Base-by-base conservation (phyloP, 2,888 invertebrate genomes). In the Acleris emargana region DNA sequence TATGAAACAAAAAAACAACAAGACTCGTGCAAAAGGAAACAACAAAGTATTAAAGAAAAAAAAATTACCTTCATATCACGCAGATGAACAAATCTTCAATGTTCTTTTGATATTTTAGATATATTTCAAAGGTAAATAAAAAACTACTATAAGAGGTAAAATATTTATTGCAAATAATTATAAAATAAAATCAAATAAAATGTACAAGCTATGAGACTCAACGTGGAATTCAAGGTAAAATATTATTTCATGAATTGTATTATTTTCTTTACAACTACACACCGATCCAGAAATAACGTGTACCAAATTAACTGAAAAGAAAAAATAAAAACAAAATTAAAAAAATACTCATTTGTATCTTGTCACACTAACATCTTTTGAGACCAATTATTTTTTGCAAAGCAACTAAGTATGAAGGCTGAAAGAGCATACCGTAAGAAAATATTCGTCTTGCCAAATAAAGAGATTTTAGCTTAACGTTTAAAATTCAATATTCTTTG, bases 231-330 rank as follows among this genome's bases (percentile, higher is more conserved):
- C 52, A 47, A 67, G 47, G 16, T 42, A 67, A 67, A 50, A 16
- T 32, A 49, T 42, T 43, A 62, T 50, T 38, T 18, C 5, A 58
- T 60, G 7, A 25, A 38, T 55, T 38, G 9, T 38, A 42, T 42
- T 20, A 43, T 52, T 28, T 17, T 54, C 6, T 58, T 66, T 70
- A 72, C 67, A 79, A 77, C 83, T 89, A 90, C 89, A 91, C 91
- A 91, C 90, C 91, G 82, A 86, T 88, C 86, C 87, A 83, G 80
- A 80, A 79, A 83, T 73, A 78, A 88, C 85, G 83, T 87, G 88
- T 86, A 85, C 78, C 80, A 88, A 89, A 89, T 90, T 86, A 91
- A 91, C 91, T 91, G 91, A 85, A 91, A 91, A 83, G 72, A 87
- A 87, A 88, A 81, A 76, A 78, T 77, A 74, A 74, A 83, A 83